phyloP scores from a whole-genome alignment of 2,888 invertebrate genomes.

The Platycnemis pennipes region DNA sequence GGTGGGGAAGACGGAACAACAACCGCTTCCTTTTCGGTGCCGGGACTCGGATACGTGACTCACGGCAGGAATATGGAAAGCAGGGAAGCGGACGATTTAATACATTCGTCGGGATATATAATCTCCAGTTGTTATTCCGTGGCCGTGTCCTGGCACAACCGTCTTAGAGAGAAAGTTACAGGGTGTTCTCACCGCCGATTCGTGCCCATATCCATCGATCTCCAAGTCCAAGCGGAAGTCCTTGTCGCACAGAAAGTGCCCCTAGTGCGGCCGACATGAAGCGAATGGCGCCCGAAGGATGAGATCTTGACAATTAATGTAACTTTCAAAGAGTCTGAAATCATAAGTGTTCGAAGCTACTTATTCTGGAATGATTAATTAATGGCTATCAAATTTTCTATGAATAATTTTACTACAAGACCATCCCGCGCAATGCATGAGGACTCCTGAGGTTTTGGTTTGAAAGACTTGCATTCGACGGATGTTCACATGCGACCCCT shows the following conservation, averaged over 20 bases:
- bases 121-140: neutral
- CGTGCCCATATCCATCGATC: neutral
- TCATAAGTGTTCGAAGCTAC: no score
- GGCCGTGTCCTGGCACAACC: neutral
- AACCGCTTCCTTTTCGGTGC: neutral
- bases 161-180: neutral
- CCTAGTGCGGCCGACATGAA: no score
- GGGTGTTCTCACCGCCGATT: neutral
- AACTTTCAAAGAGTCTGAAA: no score
- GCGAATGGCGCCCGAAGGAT: no score
- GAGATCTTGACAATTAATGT: no score
- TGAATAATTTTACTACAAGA: no score
- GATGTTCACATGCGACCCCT: no score
- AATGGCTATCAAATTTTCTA: no score
- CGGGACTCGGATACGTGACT: slow-evolving; percentile 36
- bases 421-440: no score
- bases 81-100: slow-evolving; percentile 1
- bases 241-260: neutral
- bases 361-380: no score
- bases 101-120: neutral
- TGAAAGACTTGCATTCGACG: no score
- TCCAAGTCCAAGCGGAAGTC: neutral
- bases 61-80: slow-evolving; percentile 32
- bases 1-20: neutral
- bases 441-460: no score